A percentile compares a stretch with the other conserved stretches of the same genome.
These are phyloP conservation scores for Aethes cnicana DNA, from an alignment of 2,888 invertebrate species.

Conservation along the genomic window DNA sequence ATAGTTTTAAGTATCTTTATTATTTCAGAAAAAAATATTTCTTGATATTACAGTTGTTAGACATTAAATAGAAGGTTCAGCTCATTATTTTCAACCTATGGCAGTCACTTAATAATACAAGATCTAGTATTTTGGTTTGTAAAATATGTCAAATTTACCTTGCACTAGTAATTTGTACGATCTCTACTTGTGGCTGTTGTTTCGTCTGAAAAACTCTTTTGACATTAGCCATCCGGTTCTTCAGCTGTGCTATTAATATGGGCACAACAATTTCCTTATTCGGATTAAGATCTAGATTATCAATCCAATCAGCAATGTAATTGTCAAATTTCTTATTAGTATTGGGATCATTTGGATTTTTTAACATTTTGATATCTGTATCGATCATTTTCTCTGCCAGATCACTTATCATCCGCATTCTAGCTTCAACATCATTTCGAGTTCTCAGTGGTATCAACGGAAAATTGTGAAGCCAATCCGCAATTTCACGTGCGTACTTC, in stretches of 20 bases:
- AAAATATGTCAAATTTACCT: background rate
- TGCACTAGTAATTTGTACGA: background rate
- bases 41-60: too few species aligned
- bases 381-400: slow-evolving; percentile 51
- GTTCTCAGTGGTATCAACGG: slow-evolving; percentile 45
- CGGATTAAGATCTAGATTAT: slow-evolving; percentile 47
- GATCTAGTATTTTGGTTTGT: too few species aligned
- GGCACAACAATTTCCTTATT: slow-evolving; percentile 42
- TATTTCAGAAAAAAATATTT: too few species aligned
- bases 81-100: too few species aligned
- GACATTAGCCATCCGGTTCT: slow-evolving; percentile 49
- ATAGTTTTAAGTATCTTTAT: too few species aligned
- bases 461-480: slow-evolving; percentile 59
- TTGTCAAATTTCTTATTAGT: slow-evolving; percentile 41
- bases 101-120: too few species aligned
- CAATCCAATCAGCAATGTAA: slow-evolving; percentile 52
- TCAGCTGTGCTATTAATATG: slow-evolving; percentile 49
- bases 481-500: slow-evolving; percentile 54
- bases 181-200: background rate
- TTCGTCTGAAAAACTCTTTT: slow-evolving; percentile 27
- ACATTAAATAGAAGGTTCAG: too few species aligned
- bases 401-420: slow-evolving; percentile 48
- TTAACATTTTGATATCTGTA: slow-evolving; percentile 35
- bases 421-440: slow-evolving; percentile 37
- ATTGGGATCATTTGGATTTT: slow-evolving; percentile 34